Percentiles rank a stretch among this genome's conserved stretches.
Conservation (phyloP, 2,113 vertebrate genomes). For the Anarrhichthys ocellatus region DNA sequence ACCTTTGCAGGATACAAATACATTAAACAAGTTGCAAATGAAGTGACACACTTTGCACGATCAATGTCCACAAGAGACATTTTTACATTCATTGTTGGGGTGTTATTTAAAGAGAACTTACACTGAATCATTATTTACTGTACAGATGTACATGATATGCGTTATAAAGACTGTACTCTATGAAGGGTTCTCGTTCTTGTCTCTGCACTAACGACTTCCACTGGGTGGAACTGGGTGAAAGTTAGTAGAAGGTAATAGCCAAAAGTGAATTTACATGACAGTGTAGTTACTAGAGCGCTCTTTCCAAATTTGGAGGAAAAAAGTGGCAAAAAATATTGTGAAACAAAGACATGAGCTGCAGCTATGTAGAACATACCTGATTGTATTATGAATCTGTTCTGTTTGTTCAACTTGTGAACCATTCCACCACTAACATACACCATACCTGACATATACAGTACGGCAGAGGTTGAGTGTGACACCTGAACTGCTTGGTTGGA, state of each 20-base stretch:
- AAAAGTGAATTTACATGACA: neutral
- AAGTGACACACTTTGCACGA: constrained; percentile 28
- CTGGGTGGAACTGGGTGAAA: neutral
- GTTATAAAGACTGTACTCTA: neutral
- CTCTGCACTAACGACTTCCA: neutral
- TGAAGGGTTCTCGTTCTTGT: neutral
- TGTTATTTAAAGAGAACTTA: neutral
- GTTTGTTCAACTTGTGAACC: neutral
- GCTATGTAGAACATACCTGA: neutral
- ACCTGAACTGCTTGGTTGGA: neutral
- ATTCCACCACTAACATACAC: neutral
- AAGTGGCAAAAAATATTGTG: neutral
- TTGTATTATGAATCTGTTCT: neutral
- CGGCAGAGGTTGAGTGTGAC: no score
- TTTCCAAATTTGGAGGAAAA: neutral
- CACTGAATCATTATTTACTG: neutral
- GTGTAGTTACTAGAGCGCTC: neutral
- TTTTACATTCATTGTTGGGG: neutral
- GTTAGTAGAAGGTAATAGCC: neutral
- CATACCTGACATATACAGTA: neutral
- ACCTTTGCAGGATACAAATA: constrained; percentile 47
- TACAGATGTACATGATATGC: neutral
- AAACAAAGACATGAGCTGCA: neutral
- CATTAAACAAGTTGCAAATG: constrained; percentile 45
- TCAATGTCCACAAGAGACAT: neutral